Evolutionary conservation across 1,140 invertebrate species (phyloP), one percentile per base, ranked within the genome.

Genomic region (Aphidius ervi): DNA sequence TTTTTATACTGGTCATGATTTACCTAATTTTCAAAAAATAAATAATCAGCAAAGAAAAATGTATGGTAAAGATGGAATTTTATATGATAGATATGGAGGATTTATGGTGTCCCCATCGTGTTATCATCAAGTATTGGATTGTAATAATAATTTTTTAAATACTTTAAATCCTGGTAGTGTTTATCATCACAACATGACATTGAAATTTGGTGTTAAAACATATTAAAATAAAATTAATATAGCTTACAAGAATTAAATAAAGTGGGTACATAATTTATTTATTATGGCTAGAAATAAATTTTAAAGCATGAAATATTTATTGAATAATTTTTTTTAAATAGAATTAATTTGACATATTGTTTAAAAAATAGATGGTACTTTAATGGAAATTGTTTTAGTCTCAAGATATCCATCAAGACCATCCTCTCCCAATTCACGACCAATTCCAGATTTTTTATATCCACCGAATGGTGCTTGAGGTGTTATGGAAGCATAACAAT

Each of bases 381-480:
- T 78, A 20, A 88, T 82, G 40, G 85, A 85, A 45, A 92, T 84
- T 3, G 86, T 89, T 74, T 93, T 93, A 1, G 82, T 81, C 77
- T 91, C 88, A 56, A 89, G 75, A 69, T 91, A 92, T 57, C 85
- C 83, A 47, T 87, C 81, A 59, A 92, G 73, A 6, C 86, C 85
- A 66, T 90, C 90, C 72, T 88, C 84, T 59, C 89, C 89, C 62
- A 90, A 74, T 77, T 93, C 90, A 62, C 89, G 80, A 3, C 91
- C 91, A 62, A 86, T 76, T 10, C 91, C 91, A 37, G 89, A 92
- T 71, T 88, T 82, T 69, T 92, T 92, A 80, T 85, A 93, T 4
- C 91, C 91, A 47, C 91, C 91, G 74, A 93, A 93, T 40, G 91
- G 91, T 58, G 86, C 82, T 68, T 88, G 84, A 9, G 84, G 78